phyloP scores from a whole-genome alignment of 2,113 vertebrate genomes.

The Lepus timidus region DNA sequence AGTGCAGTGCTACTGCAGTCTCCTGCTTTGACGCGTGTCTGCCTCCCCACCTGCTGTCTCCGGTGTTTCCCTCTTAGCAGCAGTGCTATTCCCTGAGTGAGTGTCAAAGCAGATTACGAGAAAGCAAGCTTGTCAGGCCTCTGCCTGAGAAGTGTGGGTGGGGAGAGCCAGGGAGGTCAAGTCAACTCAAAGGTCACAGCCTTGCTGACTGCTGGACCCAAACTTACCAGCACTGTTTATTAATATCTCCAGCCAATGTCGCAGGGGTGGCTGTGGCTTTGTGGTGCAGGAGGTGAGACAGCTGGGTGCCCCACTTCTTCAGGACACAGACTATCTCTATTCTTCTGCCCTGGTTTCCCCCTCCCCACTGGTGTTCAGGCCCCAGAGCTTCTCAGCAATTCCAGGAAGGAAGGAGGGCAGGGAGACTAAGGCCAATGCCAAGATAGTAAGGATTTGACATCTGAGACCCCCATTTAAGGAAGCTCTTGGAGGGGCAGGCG shows the following conservation, averaged over 20 bases:
- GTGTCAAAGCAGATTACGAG: slow-evolving; percentile 60
- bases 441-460: not conserved
- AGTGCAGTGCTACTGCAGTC: accelerated
- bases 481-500: not conserved
- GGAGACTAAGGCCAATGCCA: not conserved
- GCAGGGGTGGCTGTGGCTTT: slow-evolving; percentile 18
- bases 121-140: slow-evolving; percentile 55
- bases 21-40: not conserved
- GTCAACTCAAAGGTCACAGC: slow-evolving; percentile 22
- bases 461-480: not conserved
- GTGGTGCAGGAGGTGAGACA: not conserved
- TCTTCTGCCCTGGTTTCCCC: not conserved
- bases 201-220: slow-evolving; percentile 65
- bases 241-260: not conserved
- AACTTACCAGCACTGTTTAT: slow-evolving; percentile 73
- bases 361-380: not conserved
- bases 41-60: not conserved
- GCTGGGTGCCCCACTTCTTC: not conserved
- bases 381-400: not conserved
- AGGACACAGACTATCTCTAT: not conserved
- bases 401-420: not conserved
- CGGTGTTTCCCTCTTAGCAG: not conserved
- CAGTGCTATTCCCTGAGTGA: slow-evolving; percentile 17
- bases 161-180: slow-evolving; percentile 55
- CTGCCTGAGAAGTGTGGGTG: slow-evolving; percentile 72